Percentiles rank a stretch among this genome's conserved stretches.
These are phyloP conservation scores for Alethe castanea DNA, from an alignment of 2,113 vertebrate genomes.

Conservation along the genomic window DNA sequence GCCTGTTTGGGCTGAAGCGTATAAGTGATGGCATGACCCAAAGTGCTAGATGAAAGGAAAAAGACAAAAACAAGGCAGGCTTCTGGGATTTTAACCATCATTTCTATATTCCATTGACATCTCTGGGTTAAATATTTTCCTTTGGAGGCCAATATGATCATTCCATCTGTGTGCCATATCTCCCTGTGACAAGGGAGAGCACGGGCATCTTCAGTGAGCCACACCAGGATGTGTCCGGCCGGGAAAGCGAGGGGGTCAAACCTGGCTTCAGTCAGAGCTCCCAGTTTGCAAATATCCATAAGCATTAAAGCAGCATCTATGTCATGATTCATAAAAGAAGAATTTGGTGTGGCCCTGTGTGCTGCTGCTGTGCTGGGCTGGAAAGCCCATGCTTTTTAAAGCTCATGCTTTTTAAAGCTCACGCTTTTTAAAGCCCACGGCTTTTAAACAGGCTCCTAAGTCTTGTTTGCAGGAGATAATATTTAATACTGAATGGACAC, in stretches of 20 bases:
- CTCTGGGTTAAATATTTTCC: constrained; percentile 65
- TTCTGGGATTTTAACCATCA: constrained; percentile 67
- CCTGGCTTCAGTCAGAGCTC: background rate
- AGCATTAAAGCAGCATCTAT: background rate
- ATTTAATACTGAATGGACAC: background rate
- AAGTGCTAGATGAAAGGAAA: constrained; percentile 69
- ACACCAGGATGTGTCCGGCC: background rate
- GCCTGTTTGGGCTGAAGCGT: constrained; percentile 66
- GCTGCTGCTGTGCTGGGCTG: background rate
- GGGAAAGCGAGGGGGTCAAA: background rate
- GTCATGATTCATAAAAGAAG: background rate
- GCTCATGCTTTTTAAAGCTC: rapidly evolving
- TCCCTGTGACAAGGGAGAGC: background rate
- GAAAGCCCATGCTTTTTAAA: background rate
- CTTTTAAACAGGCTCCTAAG: background rate
- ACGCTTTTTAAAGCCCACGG: background rate
- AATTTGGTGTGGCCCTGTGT: background rate
- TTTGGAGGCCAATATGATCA: constrained; percentile 46
- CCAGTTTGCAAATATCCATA: background rate
- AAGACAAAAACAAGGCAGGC: constrained; percentile 68
- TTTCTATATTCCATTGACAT: constrained; percentile 65
- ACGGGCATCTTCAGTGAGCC: background rate
- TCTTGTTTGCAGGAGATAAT: background rate
- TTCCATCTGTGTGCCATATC: constrained; percentile 20
- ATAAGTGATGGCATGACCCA: constrained; percentile 73